These are phyloP conservation scores for Cuniculus paca DNA, from an alignment of 2,797 vertebrate species.

Conservation along the genomic window DNA sequence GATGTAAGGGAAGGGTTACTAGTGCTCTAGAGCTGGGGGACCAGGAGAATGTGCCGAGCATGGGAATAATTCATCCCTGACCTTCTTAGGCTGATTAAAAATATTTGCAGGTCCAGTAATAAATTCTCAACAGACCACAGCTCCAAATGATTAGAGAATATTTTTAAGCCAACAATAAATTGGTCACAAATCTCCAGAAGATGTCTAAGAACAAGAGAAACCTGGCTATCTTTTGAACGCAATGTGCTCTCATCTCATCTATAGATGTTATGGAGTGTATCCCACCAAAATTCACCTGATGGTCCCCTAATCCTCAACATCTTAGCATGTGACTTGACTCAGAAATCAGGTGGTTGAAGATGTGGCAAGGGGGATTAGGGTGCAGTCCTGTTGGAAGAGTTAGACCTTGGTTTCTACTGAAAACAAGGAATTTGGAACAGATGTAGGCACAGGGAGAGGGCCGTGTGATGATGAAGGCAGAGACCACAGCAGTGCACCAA, in stretches of 20 bases:
- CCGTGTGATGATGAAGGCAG: background rate
- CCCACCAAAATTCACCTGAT: background rate
- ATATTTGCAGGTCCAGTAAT: background rate
- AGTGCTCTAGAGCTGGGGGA: background rate
- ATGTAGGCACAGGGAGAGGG: background rate
- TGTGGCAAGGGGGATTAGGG: background rate
- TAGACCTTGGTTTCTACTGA: background rate
- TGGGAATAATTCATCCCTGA: background rate
- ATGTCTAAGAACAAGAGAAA: background rate
- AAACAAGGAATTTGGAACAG: background rate
- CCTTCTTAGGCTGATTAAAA: constrained; percentile 1
- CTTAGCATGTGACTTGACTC: background rate
- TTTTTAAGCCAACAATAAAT: background rate
- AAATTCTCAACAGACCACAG: background rate
- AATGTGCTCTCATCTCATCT: background rate
- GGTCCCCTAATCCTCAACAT: background rate
- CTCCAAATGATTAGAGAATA: background rate
- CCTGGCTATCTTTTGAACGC: background rate
- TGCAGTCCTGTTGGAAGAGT: background rate
- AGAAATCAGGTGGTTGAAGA: background rate
- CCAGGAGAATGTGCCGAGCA: background rate
- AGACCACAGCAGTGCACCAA: too few species aligned
- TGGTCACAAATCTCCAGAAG: background rate
- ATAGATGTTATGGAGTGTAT: background rate
- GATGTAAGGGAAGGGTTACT: background rate